Conservation (phyloP, 2,888 invertebrate genomes). For the Ormyrus labotus region DNA sequence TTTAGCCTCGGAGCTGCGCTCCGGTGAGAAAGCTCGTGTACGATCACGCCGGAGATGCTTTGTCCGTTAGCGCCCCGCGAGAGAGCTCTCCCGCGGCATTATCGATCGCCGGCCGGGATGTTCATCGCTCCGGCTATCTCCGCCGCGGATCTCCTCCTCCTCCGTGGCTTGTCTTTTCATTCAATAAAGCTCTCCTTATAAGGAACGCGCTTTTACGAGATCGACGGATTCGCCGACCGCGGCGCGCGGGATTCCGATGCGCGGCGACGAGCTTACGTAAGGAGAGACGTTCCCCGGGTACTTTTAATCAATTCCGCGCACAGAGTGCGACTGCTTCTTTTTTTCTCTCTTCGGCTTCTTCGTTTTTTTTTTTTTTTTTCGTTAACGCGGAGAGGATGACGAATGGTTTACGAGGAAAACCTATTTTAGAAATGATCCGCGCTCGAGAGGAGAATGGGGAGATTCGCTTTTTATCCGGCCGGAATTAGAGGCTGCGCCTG, state of each 20-base stretch:
- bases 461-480: too few relatives aligned
- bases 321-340: neutral
- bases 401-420: conserved; percentile 9
- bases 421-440: conserved; percentile 35
- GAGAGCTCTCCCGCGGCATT: too few relatives aligned
- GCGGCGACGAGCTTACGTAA: conserved; percentile 23
- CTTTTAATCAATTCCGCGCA: conserved; percentile 31
- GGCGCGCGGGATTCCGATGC: neutral
- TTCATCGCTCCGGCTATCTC: conserved; percentile 36
- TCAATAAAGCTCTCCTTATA: conserved; percentile 45
- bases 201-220: conserved; percentile 40
- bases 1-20: too few relatives aligned
- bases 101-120: conserved; percentile 18
- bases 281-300: conserved; percentile 13
- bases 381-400: conserved; percentile 20
- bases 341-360: conserved; percentile 4
- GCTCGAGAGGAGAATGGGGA: neutral
- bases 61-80: too few relatives aligned
- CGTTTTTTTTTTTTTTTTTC: neutral
- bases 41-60: too few relatives aligned
- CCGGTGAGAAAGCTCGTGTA: too few relatives aligned
- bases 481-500: too few relatives aligned
- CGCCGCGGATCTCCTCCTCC: conserved; percentile 1
- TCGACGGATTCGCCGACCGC: conserved; percentile 13
- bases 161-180: conserved; percentile 12